A percentile compares a stretch with the other conserved stretches of the same genome.
Evolutionary conservation across 1,140 invertebrate species (phyloP).

Genomic region (Trichonephila clavipes): DNA sequence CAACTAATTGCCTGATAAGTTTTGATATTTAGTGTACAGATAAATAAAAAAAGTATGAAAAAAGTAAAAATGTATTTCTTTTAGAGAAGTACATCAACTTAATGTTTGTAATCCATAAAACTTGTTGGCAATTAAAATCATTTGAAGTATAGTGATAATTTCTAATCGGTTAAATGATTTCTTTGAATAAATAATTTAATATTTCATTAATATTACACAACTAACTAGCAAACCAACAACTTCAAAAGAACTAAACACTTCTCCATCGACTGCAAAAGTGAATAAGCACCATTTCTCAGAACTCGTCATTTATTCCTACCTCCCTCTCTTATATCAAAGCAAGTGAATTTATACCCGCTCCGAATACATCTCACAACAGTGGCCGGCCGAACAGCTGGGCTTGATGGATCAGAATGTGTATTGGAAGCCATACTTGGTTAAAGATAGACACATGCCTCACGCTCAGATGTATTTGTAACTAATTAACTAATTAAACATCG

Average conservation of each 20-base stretch:
- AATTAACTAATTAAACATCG: slow-evolving; percentile 53
- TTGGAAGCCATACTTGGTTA: slow-evolving; percentile 44
- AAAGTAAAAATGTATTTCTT: too few species aligned
- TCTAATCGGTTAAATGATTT: too few species aligned
- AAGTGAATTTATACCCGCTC: neutral
- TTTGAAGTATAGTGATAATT: too few species aligned
- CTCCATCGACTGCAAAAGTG: neutral
- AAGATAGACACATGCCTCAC: slow-evolving; percentile 32
- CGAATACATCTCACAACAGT: neutral
- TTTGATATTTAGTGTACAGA: too few species aligned
- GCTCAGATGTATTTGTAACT: slow-evolving; percentile 47
- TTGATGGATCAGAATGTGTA: slow-evolving; percentile 37
- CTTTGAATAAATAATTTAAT: too few species aligned
- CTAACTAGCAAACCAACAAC: too few species aligned
- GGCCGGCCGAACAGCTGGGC: neutral
- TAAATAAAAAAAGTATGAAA: too few species aligned
- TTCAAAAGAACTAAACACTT: neutral
- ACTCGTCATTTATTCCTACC: neutral
- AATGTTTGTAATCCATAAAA: too few species aligned
- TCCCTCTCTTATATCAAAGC: neutral
- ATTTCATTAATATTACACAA: too few species aligned
- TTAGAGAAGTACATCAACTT: too few species aligned
- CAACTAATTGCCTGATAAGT: too few species aligned
- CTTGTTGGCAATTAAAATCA: too few species aligned
- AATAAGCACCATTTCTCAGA: neutral